Conservation (phyloP, 2,113 vertebrate species). For the Polypterus senegalus region DNA sequence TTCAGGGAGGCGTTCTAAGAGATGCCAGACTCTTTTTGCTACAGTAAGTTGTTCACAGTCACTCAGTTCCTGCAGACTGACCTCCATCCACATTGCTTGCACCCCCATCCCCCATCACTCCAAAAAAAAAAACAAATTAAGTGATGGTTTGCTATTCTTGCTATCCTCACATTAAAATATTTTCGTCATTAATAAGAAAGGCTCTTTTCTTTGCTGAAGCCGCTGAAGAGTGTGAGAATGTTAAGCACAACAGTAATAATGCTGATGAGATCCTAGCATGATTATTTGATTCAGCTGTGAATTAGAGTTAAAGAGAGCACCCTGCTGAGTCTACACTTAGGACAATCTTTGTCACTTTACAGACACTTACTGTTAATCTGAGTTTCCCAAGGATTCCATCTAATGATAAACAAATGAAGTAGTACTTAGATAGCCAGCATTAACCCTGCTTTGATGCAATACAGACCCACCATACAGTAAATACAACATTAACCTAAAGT, state of each 20-base stretch:
- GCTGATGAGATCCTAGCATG: slow-evolving; percentile 58
- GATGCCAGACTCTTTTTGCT: too few relatives aligned
- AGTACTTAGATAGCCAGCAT: not conserved
- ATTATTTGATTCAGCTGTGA: slow-evolving; percentile 51
- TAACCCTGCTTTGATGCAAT: not conserved
- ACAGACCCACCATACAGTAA: too few relatives aligned
- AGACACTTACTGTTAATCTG: slow-evolving; percentile 55
- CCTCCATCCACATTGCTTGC: too few relatives aligned
- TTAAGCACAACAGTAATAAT: slow-evolving; percentile 43
- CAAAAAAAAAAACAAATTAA: too few relatives aligned
- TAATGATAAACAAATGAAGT: slow-evolving; percentile 37
- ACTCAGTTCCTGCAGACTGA: too few relatives aligned
- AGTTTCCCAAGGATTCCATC: slow-evolving; percentile 43
- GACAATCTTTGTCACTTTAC: slow-evolving; percentile 57
- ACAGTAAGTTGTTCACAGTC: too few relatives aligned
- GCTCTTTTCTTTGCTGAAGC: slow-evolving; percentile 29
- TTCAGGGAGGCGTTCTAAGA: too few relatives aligned
- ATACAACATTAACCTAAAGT: too few relatives aligned
- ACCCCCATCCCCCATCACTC: too few relatives aligned
- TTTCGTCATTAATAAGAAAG: slow-evolving; percentile 29
- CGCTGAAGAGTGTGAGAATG: slow-evolving; percentile 34
- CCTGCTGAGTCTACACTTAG: slow-evolving; percentile 49
- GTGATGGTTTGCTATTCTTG: too few relatives aligned
- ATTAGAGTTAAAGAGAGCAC: slow-evolving; percentile 58
- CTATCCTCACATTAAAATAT: slow-evolving; percentile 5